Conservation (phyloP, 53 echinoderm and acorn worm genomes). For the Stichopus horrens region DNA sequence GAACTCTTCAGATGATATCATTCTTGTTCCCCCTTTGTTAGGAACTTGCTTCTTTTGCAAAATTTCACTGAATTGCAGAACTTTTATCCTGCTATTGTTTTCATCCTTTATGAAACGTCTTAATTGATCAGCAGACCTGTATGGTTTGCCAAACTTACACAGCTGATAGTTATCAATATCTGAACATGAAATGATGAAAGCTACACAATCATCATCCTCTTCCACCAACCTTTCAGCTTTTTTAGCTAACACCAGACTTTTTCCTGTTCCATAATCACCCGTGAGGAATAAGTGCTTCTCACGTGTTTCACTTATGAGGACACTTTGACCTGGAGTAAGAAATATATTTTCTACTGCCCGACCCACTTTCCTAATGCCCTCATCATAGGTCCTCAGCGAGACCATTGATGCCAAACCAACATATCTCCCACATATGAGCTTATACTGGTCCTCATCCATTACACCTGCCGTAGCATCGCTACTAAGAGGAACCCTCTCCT, state of each 20-base stretch:
- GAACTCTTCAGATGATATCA: not conserved
- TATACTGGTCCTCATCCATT: not conserved
- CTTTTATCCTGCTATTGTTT: not conserved
- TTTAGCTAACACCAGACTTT: slow-evolving; percentile 29
- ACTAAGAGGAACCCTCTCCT: not conserved
- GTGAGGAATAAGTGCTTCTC: not conserved
- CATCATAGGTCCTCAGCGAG: not conserved
- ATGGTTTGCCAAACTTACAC: not conserved
- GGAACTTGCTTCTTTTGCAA: not conserved
- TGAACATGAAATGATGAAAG: not conserved
- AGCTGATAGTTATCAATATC: slow-evolving; percentile 10
- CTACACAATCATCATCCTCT: not conserved
- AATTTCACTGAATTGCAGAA: not conserved
- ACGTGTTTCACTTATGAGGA: not conserved
- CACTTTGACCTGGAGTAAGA: not conserved
- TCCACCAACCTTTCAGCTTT: slow-evolving; percentile 11
- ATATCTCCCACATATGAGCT: not conserved
- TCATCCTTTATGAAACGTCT: not conserved
- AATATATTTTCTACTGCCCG: not conserved
- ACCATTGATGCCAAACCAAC: not conserved
- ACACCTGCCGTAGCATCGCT: no score
- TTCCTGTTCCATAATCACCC: slow-evolving; percentile 33
- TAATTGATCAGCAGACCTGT: slow-evolving; percentile 16
- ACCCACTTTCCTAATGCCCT: not conserved
- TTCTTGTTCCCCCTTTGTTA: not conserved